Percentiles rank a stretch among this genome's conserved stretches.
phyloP scores from a whole-genome alignment of 2,888 invertebrate species.

The Himalopsyche kuldschensis region DNA sequence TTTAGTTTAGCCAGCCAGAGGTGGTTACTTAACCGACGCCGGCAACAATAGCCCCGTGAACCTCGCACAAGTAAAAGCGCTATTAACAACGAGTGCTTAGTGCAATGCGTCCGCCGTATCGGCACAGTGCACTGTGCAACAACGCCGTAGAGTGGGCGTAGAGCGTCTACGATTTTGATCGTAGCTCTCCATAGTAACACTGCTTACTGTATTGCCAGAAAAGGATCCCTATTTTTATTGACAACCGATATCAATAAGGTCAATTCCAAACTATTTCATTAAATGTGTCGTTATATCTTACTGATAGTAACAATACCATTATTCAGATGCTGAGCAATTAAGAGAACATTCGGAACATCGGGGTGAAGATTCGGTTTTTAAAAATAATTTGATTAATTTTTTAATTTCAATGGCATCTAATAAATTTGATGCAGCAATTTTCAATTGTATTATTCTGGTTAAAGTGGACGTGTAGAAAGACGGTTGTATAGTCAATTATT shows the following conservation, averaged over 20 bases:
- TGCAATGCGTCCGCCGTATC: background rate
- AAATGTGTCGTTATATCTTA: too few species aligned
- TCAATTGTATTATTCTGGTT: too few species aligned
- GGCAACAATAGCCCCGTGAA: conserved; percentile 27
- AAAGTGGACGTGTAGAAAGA: too few species aligned
- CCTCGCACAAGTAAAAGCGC: conserved; percentile 31
- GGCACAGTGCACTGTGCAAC: background rate
- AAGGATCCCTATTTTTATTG: background rate
- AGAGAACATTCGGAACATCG: too few species aligned
- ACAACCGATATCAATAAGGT: background rate
- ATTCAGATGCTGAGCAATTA: too few species aligned
- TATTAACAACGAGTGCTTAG: conserved; percentile 34
- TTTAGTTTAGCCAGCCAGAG: background rate
- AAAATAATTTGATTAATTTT: too few species aligned
- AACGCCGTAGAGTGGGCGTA: background rate
- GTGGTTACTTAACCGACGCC: conserved; percentile 35
- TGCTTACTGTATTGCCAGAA: background rate
- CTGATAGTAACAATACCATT: too few species aligned
- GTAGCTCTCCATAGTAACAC: background rate
- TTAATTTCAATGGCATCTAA: too few species aligned
- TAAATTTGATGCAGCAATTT: too few species aligned
- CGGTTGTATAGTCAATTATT: too few species aligned
- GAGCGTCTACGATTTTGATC: background rate
- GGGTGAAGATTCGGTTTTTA: too few species aligned
- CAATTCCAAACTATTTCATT: too few species aligned